Conservation (phyloP, 2,113 vertebrate genomes). For the Solenodon paradoxus region DNA sequence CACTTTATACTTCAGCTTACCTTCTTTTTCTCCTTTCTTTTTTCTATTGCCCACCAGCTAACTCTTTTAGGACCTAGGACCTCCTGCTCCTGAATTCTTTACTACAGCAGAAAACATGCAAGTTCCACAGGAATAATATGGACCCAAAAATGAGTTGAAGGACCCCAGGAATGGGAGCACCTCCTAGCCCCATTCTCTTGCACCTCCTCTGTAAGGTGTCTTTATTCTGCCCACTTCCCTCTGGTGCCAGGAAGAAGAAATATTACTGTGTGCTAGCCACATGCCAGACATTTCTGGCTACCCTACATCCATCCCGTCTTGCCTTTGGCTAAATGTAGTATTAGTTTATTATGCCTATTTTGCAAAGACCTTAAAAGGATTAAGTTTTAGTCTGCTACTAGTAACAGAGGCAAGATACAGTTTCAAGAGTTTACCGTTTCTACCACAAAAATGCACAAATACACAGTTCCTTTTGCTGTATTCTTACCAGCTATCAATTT, state of each 20-base stretch:
- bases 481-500: background rate
- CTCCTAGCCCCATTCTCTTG: background rate
- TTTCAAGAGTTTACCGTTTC: slow-evolving; percentile 4
- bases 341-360: background rate
- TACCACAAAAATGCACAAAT: slow-evolving; percentile 27
- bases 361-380: background rate
- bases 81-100: background rate
- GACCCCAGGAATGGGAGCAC: background rate
- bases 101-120: background rate
- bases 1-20: background rate
- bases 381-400: slow-evolving; percentile 7
- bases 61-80: background rate
- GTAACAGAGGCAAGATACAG: background rate
- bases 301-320: background rate
- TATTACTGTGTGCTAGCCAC: background rate
- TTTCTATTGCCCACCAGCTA: background rate
- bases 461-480: background rate
- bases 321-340: background rate
- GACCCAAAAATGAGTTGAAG: background rate
- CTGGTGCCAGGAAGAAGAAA: background rate
- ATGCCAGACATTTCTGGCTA: background rate
- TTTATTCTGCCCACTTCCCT: background rate
- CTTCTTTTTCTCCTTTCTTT: background rate
- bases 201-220: background rate
- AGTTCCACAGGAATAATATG: background rate